A percentile compares a stretch with the other conserved stretches of the same genome.
These are phyloP conservation scores for Drosophila sturtevanti DNA, from an alignment of 1,140 invertebrate genomes.

Conservation along the genomic window DNA sequence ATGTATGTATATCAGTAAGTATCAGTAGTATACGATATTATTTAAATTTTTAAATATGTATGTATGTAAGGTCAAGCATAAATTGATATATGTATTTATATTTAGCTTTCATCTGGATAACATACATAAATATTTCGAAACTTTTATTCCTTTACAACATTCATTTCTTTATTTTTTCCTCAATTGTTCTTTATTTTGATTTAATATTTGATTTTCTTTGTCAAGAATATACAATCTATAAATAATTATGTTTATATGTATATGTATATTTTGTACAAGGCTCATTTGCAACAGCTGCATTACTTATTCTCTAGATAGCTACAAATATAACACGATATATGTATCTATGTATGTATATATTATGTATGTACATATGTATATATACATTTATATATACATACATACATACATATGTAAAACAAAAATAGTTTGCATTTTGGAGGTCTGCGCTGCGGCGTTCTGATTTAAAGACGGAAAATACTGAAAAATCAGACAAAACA, in stretches of 20 bases:
- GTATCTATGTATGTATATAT: background rate
- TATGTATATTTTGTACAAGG: background rate
- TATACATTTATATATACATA: no score
- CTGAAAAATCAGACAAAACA: background rate
- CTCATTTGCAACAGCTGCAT: background rate
- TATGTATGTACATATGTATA: background rate
- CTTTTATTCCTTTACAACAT: no score
- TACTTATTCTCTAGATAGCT: constrained; percentile 23
- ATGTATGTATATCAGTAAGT: no score
- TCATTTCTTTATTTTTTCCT: no score
- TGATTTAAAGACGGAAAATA: background rate
- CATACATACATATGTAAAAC: background rate
- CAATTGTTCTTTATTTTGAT: no score
- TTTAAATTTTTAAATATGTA: no score
- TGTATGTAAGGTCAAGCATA: no score
- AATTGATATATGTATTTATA: no score
- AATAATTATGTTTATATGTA: background rate
- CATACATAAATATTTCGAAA: no score
- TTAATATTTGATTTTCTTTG: background rate
- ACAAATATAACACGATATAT: background rate
- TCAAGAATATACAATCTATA: background rate
- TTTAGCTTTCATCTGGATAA: no score
- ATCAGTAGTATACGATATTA: no score
- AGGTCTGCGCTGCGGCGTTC: background rate
- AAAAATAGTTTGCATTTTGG: constrained; percentile 17